Base-by-base conservation (phyloP, 2,797 vertebrate genomes). In the Kryptopterus vitreolus region DNA sequence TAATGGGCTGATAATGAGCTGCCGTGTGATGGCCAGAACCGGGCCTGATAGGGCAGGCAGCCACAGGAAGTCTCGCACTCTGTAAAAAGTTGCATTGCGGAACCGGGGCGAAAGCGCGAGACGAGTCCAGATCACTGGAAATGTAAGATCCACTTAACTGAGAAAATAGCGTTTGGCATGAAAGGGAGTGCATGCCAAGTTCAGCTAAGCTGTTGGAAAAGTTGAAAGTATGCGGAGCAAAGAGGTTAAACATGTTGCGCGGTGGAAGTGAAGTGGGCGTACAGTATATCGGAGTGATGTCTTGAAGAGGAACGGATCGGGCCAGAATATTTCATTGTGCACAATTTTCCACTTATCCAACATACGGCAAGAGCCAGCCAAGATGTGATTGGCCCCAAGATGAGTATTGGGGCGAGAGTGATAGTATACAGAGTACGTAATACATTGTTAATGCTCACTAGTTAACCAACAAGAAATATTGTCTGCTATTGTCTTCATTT, bases 1-100 rank as follows among this genome's bases (percentile, higher is more conserved):
- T 94, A 94, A 95, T 87, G 90, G 83, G 89, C 92, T 95, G 93
- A 91, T 94, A 95, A 95, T 93, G 88, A 90, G 82, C 90, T 88
- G 84, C 83, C 86, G 88, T 91, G 90, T 90, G 92, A 92, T 85
- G 86, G 90, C 81, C 84, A 33, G 86, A 89, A 82, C 85, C 86
- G 87, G 87, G 87, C 86, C 75, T 89, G 92, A 92, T 87, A 76
- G 86, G 91, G 87, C 88, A 87, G 88, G 80, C 84, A 88, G 90
- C 88, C 90, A 87, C 90, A 90, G 91, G 90, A 92, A 85, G 88
- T 92, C 92, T 92, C 83, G 65, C 91, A 92, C 89, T 83, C 91
- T 76, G 88, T 91, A 88, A 93, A 92, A 91, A 84, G 61, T 58
- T 85, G 66, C 82, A 82, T 76, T 78, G 87, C 83, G 81, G 76